Evolutionary conservation across 2,113 vertebrate species (phyloP).

Genomic region (Pygoscelis adeliae): DNA sequence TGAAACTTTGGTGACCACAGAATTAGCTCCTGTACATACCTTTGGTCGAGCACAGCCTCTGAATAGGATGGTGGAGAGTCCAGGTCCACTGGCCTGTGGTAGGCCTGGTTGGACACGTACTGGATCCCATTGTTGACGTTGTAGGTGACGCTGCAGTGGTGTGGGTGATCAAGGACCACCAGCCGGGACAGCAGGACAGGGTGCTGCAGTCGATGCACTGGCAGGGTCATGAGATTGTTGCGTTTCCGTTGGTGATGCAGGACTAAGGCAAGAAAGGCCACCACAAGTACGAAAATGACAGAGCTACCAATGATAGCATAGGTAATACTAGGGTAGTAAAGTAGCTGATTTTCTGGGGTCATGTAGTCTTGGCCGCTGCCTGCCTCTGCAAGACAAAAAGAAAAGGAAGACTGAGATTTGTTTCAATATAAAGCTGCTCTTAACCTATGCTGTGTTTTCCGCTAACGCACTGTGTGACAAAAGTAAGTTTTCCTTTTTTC

Average conservation of each 20-base stretch:
- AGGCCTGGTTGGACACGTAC: conserved; percentile 84
- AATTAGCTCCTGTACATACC: conserved; percentile 65
- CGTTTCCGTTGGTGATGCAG: conserved; percentile 95
- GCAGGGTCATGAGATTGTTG: conserved; percentile 89
- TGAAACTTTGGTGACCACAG: not conserved
- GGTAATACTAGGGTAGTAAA: conserved; percentile 94
- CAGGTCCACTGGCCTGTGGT: conserved; percentile 75
- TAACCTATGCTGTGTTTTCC: not conserved
- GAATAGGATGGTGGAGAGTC: conserved; percentile 94
- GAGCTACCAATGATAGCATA: conserved; percentile 96
- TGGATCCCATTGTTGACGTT: conserved; percentile 87
- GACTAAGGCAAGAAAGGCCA: conserved; percentile 90
- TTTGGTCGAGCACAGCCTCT: conserved; percentile 91
- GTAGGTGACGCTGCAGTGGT: conserved; percentile 83
- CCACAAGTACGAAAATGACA: conserved; percentile 92
- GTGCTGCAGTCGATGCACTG: conserved; percentile 88
- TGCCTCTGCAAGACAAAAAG: conserved; percentile 75
- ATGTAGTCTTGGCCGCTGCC: conserved; percentile 90
- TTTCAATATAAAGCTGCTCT: not conserved
- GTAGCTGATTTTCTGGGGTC: conserved; percentile 89
- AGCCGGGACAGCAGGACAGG: conserved; percentile 92
- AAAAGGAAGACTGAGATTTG: not conserved
- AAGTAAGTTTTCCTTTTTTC: not conserved
- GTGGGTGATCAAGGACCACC: conserved; percentile 90
- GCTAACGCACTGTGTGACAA: not conserved